These are phyloP conservation scores for Chymomyza fuscimana DNA, from an alignment of 2,888 invertebrate genomes.

Conservation along the genomic window DNA sequence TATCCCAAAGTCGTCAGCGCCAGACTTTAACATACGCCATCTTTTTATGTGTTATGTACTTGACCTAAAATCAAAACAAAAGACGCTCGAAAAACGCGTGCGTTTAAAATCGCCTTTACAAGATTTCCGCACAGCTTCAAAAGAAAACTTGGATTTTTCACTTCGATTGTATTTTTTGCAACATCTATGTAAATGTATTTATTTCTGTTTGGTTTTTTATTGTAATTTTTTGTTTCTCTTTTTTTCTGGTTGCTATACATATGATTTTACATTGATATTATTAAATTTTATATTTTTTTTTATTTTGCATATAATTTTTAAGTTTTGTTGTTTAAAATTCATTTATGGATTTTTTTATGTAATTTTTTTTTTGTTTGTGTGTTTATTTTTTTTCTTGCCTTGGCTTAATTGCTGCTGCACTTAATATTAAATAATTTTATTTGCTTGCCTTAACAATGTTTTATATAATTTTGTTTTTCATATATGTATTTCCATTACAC, in stretches of 20 bases:
- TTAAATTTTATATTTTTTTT: constrained; percentile 24
- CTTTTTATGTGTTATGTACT: too few species aligned
- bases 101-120: background rate
- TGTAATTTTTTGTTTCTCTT: constrained; percentile 40
- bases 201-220: constrained; percentile 46
- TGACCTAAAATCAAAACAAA: too few species aligned
- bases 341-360: constrained; percentile 9
- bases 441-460: constrained; percentile 25
- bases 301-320: constrained; percentile 5
- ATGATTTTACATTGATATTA: constrained; percentile 70
- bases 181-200: constrained; percentile 72
- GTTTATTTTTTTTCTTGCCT: constrained; percentile 24
- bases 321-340: background rate
- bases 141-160: constrained; percentile 11
- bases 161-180: constrained; percentile 50
- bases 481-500: background rate
- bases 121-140: background rate
- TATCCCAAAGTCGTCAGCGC: too few species aligned
- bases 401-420: constrained; percentile 18
- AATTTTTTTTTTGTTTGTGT: constrained; percentile 48
- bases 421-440: constrained; percentile 35
- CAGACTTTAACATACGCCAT: too few species aligned
- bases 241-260: constrained; percentile 60
- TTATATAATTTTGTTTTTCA: constrained; percentile 14
- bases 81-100: background rate